Percentiles rank a stretch among this genome's conserved stretches.
phyloP scores from a whole-genome alignment of 2,888 invertebrate species.

The Myopa tessellatipennis region DNA sequence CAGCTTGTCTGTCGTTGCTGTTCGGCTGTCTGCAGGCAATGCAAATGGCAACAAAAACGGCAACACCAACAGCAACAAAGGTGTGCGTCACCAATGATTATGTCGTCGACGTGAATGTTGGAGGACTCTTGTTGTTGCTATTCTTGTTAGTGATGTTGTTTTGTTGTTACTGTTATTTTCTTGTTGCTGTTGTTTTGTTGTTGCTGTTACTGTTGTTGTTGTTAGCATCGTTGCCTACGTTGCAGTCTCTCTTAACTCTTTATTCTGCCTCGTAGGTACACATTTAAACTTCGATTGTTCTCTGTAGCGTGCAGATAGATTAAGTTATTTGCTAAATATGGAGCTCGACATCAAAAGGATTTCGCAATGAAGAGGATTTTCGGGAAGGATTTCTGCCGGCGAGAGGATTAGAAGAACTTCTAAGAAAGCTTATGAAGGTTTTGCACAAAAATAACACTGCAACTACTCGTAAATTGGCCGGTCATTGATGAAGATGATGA shows the following conservation, averaged over 20 bases:
- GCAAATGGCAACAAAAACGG: too few species aligned
- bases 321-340: neutral
- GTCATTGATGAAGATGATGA: too few species aligned
- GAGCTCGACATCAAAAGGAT: neutral
- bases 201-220: constrained; percentile 14
- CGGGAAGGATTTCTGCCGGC: neutral
- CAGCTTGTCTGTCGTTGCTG: neutral
- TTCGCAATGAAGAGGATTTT: constrained; percentile 1
- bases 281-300: neutral
- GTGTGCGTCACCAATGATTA: constrained; percentile 14
- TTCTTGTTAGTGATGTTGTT: neutral
- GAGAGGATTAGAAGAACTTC: neutral
- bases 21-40: neutral
- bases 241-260: neutral
- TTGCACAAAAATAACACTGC: neutral
- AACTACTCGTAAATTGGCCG: neutral
- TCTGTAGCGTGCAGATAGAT: neutral
- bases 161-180: neutral
- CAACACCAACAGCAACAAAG: constrained; percentile 2
- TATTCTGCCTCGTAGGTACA: neutral
- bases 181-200: neutral
- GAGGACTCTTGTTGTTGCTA: constrained; percentile 2
- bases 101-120: constrained; percentile 22
- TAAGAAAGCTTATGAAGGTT: neutral
- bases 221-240: neutral